A percentile compares a stretch with the other conserved stretches of the same genome.
These are phyloP conservation scores for Drosophila neocordata DNA, from an alignment of 1,140 invertebrate species.

Conservation along the genomic window DNA sequence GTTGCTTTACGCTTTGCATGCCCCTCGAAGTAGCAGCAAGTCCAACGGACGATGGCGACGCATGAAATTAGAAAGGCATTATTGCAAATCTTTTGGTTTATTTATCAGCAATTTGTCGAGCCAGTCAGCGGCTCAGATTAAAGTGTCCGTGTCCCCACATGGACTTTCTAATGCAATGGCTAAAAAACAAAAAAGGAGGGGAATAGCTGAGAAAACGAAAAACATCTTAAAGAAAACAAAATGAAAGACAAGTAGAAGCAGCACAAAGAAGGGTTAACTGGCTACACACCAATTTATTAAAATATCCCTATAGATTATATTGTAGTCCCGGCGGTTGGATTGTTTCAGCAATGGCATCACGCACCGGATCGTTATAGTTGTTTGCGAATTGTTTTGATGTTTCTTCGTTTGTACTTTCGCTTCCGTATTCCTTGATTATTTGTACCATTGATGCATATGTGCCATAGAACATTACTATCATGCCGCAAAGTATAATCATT, in stretches of 20 bases:
- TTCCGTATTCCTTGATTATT: constrained; percentile 19
- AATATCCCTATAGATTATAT: background rate
- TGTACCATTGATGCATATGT: constrained; percentile 11
- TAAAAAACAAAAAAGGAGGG: background rate
- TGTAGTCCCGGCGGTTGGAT: background rate
- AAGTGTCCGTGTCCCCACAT: constrained; percentile 52
- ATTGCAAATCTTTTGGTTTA: constrained; percentile 76
- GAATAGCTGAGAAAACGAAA: background rate
- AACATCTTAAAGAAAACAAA: no score
- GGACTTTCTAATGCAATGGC: constrained; percentile 72
- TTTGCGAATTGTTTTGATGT: background rate
- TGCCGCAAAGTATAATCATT: constrained; percentile 30
- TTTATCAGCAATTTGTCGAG: constrained; percentile 80
- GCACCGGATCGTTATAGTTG: background rate
- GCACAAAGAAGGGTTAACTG: background rate
- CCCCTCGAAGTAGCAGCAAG: constrained; percentile 39
- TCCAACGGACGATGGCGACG: constrained; percentile 46
- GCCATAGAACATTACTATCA: constrained; percentile 29
- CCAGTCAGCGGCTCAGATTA: constrained; percentile 74
- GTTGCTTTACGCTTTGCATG: constrained; percentile 68
- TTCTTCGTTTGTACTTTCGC: no score
- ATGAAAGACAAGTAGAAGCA: background rate
- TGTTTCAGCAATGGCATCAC: background rate
- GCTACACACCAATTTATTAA: no score
- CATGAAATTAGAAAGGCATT: constrained; percentile 81